These are phyloP conservation scores for Callosobruchus maculatus DNA, from an alignment of 2,888 invertebrate genomes.

Conservation along the genomic window DNA sequence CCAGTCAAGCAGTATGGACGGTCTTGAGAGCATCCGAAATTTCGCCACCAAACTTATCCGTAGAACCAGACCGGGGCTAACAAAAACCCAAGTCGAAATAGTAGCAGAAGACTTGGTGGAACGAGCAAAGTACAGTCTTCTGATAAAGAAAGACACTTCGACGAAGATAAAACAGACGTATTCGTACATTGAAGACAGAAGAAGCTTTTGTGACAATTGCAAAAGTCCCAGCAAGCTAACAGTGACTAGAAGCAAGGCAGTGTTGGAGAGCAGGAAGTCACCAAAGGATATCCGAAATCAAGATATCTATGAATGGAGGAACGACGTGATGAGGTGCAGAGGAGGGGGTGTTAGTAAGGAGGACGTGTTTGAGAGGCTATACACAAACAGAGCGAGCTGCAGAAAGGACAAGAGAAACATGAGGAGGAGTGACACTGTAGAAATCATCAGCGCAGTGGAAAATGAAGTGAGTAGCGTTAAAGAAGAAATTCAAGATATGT, in stretches of 20 bases:
- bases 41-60: not conserved
- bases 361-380: not conserved
- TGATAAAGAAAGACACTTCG: not conserved
- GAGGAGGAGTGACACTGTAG: not conserved
- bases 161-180: not conserved
- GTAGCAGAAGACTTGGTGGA: not conserved
- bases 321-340: not conserved
- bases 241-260: not conserved
- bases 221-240: not conserved
- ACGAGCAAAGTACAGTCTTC: not conserved
- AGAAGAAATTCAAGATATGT: not conserved
- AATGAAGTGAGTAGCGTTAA: not conserved
- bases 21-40: not conserved
- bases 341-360: not conserved
- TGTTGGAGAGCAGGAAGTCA: not conserved
- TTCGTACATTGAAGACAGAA: not conserved
- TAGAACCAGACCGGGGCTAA: not conserved
- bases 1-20: not conserved
- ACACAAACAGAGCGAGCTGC: not conserved
- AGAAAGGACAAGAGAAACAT: not conserved
- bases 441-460: not conserved
- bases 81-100: not conserved
- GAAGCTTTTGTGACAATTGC: not conserved
- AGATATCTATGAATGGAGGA: not conserved
- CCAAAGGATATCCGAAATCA: not conserved